Base-by-base conservation (phyloP, 2,888 invertebrate genomes). In the Holacanthella duospinosa region DNA sequence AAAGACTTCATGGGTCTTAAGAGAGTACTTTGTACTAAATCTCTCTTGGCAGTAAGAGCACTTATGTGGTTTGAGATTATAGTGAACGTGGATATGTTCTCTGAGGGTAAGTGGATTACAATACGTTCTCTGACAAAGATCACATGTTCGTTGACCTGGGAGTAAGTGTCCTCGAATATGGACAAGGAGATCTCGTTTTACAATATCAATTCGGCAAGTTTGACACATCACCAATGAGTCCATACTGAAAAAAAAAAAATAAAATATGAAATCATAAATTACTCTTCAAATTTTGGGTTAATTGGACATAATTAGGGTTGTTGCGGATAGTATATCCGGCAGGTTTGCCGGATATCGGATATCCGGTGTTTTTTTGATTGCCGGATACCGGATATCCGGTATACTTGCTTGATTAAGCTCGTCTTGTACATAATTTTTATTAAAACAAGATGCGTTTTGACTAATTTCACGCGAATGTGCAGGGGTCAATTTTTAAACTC, bases 21-120 rank as follows among this genome's bases (percentile, higher is more conserved):
- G 48, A 3, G 59, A 59, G 26, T 59, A 43, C 48, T 28, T 21
- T 3, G 43, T 59, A 25, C 44, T 44, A 21, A 59, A 59, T 12
- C 36, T 12, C 48, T 27, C 6, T 9, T 9, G 19, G 59, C 59
- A 59, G 25, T 6, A 25, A 4, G 36, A 6, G 44, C 59, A 59
- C 26, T 59, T 24, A 44, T 43, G 21, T 3, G 48, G 43, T 25
- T 59, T 59, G 3, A 43, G 16, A 25, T 25, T 16, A 21, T 59
- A 59, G 44, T 59, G 59, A 6, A 25, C 36, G 12, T 24, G 21
- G 21, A 48, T 25, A 25, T 59, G 59, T 12, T 44, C 59, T 24
- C 24, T 36, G 16, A 59, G 59, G 2, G 43, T 25, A 3, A 25
- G 2, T 2, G 59, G 3, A 27, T 28, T 25, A 25, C 44, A 43